These are phyloP conservation scores for Fragum whitleyi DNA, from an alignment of 2,888 invertebrate genomes.

Conservation along the genomic window DNA sequence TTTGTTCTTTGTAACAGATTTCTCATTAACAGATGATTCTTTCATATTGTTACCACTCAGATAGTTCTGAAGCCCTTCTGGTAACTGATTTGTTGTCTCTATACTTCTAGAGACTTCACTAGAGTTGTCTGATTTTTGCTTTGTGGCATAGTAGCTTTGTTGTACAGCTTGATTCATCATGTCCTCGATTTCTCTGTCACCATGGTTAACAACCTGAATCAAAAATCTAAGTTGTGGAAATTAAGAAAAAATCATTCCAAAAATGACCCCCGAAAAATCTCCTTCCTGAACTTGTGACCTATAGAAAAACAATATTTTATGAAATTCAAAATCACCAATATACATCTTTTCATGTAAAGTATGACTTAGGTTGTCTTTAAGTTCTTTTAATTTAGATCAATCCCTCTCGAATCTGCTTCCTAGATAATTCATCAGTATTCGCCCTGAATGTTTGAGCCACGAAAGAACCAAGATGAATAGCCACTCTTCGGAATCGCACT, in stretches of 20 bases:
- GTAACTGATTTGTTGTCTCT: conserved; percentile 14
- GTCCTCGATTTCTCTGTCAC: neutral
- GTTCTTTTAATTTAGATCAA: no score
- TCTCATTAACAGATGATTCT: no score
- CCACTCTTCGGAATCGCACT: no score
- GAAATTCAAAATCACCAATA: neutral
- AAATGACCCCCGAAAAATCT: neutral
- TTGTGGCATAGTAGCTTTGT: neutral
- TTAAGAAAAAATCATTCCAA: no score
- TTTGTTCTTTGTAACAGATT: conserved; percentile 7
- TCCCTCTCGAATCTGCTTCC: no score
- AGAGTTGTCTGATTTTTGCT: neutral
- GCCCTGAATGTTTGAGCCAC: no score
- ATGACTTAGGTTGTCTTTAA: no score
- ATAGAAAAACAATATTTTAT: no score
- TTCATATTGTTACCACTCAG: neutral
- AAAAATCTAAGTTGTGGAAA: neutral
- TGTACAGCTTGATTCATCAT: neutral
- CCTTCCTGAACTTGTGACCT: neutral
- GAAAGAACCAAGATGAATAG: no score
- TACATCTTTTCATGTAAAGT: no score
- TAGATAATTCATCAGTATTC: no score
- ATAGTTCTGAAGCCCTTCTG: neutral
- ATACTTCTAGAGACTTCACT: neutral
- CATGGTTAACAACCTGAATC: no score